Conservation (phyloP, 2,113 vertebrate genomes). For the Psettodes erumei region DNA sequence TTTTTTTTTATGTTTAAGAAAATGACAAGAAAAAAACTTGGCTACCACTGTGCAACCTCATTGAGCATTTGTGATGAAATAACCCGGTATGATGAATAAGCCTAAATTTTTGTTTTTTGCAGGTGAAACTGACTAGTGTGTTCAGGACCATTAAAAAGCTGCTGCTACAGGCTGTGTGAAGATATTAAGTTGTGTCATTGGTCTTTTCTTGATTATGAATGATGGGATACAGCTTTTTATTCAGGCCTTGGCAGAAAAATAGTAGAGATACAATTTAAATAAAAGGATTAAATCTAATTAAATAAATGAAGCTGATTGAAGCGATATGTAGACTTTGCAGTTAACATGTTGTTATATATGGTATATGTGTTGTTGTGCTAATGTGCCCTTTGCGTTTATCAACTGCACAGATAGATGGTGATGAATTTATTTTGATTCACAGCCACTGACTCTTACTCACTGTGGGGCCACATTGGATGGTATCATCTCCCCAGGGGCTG, state of each 20-base stretch:
- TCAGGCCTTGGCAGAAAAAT: not conserved
- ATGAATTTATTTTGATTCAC: not conserved
- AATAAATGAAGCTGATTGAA: not conserved
- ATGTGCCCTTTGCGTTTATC: not conserved
- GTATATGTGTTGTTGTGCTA: not conserved
- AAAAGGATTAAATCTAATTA: too few relatives aligned
- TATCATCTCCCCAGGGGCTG: slow-evolving; percentile 69
- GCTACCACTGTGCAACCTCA: not conserved
- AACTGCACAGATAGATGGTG: not conserved
- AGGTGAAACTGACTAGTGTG: not conserved
- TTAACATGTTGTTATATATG: not conserved
- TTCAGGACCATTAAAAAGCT: not conserved
- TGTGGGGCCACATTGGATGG: slow-evolving; percentile 72
- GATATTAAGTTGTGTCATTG: not conserved
- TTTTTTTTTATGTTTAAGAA: too few relatives aligned
- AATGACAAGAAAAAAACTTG: too few relatives aligned
- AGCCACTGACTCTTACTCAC: slow-evolving; percentile 33
- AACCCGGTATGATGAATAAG: not conserved
- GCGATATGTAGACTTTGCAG: not conserved
- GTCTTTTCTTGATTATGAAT: not conserved
- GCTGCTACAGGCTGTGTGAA: not conserved
- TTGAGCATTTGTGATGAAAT: not conserved
- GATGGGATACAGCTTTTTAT: not conserved
- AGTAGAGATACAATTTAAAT: not conserved
- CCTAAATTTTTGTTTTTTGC: not conserved